Evolutionary conservation across 1,140 invertebrate species (phyloP).

Genomic region (Sitodiplosis mosellana): DNA sequence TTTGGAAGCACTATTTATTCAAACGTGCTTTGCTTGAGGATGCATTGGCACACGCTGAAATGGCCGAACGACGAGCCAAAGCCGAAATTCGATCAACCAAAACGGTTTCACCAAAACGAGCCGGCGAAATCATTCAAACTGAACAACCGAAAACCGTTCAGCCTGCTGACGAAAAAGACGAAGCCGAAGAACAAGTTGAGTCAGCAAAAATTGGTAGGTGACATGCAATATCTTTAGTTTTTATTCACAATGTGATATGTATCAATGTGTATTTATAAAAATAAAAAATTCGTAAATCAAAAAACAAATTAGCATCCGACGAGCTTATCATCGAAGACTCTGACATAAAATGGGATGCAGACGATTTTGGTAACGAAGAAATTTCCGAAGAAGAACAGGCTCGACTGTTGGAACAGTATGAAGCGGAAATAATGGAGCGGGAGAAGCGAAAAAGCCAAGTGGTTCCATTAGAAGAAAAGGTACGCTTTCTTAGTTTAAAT

Average conservation of each 20-base stretch:
- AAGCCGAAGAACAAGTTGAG: conserved; percentile 6
- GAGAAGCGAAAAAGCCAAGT: conserved; percentile 1
- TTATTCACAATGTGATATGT: background rate
- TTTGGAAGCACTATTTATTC: conserved; percentile 28
- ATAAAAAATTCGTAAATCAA: no score
- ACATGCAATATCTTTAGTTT: background rate
- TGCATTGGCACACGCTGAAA: conserved; percentile 16
- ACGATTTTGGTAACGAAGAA: conserved; percentile 23
- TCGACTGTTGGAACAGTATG: conserved; percentile 24
- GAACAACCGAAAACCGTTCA: conserved; percentile 6
- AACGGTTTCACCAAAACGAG: background rate
- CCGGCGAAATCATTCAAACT: conserved; percentile 2
- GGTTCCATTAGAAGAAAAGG: background rate
- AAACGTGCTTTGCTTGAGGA: conserved; percentile 27
- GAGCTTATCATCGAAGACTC: conserved; percentile 6
- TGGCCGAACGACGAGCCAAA: conserved; percentile 3
- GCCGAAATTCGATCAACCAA: conserved; percentile 1
- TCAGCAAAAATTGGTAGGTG: background rate
- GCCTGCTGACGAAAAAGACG: background rate
- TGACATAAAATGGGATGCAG: conserved; percentile 22
- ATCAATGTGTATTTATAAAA: background rate
- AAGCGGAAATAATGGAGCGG: conserved; percentile 17
- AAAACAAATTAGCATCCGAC: background rate
- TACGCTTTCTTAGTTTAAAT: no score
- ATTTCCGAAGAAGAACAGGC: conserved; percentile 25